phyloP scores from a whole-genome alignment of 1,140 invertebrate genomes.

The Elymnias hypermnestra region DNA sequence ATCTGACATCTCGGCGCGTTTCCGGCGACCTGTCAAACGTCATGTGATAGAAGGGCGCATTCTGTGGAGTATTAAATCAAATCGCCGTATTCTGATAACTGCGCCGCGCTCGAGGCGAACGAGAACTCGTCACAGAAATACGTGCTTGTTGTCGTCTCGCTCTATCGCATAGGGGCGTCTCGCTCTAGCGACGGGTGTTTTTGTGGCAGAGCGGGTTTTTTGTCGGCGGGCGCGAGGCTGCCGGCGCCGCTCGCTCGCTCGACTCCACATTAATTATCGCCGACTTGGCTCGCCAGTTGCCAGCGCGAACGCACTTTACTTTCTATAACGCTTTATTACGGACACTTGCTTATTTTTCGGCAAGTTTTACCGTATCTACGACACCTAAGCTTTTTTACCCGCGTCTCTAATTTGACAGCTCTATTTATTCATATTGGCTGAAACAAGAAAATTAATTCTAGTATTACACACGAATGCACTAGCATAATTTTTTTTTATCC shows the following conservation, averaged over 20 bases:
- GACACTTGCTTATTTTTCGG: neutral
- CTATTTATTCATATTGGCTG: neutral
- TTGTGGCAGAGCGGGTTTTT: conserved; percentile 73
- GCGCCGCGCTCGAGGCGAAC: conserved; percentile 61
- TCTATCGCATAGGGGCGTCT: conserved; percentile 41
- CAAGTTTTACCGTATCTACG: conserved; percentile 3
- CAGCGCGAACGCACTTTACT: conserved; percentile 64
- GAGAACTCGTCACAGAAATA: conserved; percentile 69
- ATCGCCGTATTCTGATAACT: conserved; percentile 64
- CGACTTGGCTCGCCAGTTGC: conserved; percentile 55
- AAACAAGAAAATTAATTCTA: neutral
- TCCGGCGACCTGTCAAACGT: conserved; percentile 72
- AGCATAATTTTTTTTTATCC: too few relatives aligned
- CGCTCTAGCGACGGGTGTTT: conserved; percentile 63
- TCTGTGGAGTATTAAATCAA: conserved; percentile 71
- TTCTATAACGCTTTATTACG: conserved; percentile 53
- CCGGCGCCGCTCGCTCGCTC: conserved; percentile 62
- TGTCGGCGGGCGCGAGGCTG: conserved; percentile 61
- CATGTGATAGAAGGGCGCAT: conserved; percentile 75
- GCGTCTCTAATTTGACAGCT: neutral
- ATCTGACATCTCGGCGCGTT: conserved; percentile 66
- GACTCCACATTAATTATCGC: conserved; percentile 71
- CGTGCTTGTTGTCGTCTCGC: conserved; percentile 42
- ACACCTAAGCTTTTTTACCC: neutral
- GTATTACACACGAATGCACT: neutral